A percentile compares a stretch with the other conserved stretches of the same genome.
phyloP scores from a whole-genome alignment of 2,113 vertebrate species.

The Phrynocephalus versicolor region DNA sequence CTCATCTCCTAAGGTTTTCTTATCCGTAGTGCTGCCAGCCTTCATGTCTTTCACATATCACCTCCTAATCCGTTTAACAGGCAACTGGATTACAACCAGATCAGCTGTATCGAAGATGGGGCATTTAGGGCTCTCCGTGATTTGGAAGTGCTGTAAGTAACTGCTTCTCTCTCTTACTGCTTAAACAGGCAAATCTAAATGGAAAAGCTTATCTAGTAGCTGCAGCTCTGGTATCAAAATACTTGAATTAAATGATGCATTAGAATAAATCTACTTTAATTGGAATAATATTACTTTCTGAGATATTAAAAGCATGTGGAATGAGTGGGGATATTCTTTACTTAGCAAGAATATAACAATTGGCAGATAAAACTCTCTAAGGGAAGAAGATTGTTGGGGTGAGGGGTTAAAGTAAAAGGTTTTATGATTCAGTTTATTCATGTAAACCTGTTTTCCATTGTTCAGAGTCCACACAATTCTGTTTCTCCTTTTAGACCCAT shows the following conservation, averaged over 20 bases:
- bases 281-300: not conserved
- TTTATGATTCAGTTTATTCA: constrained; percentile 38
- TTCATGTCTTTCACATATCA: constrained; percentile 59
- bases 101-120: constrained; percentile 97
- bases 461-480: constrained; percentile 14
- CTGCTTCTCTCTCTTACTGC: constrained; percentile 60
- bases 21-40: constrained; percentile 8
- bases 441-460: constrained; percentile 20
- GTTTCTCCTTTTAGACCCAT: constrained; percentile 24
- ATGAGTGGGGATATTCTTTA: constrained; percentile 24
- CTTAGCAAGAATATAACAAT: constrained; percentile 25
- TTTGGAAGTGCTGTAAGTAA: constrained; percentile 98
- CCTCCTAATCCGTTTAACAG: constrained; percentile 82
- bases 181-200: constrained; percentile 42
- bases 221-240: constrained; percentile 52
- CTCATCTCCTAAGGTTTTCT: constrained; percentile 43
- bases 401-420: not conserved
- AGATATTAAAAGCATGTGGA: constrained; percentile 26
- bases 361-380: not conserved
- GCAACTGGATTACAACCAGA: constrained; percentile 98
- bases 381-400: constrained; percentile 25
- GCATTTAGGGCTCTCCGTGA: constrained; percentile 92
- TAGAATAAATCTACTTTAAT: constrained; percentile 43
- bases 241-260: constrained; percentile 46
- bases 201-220: constrained; percentile 54